A percentile compares a stretch with the other conserved stretches of the same genome.
These are phyloP conservation scores for Ahaetulla prasina DNA, from an alignment of 2,113 vertebrate genomes.

Conservation along the genomic window DNA sequence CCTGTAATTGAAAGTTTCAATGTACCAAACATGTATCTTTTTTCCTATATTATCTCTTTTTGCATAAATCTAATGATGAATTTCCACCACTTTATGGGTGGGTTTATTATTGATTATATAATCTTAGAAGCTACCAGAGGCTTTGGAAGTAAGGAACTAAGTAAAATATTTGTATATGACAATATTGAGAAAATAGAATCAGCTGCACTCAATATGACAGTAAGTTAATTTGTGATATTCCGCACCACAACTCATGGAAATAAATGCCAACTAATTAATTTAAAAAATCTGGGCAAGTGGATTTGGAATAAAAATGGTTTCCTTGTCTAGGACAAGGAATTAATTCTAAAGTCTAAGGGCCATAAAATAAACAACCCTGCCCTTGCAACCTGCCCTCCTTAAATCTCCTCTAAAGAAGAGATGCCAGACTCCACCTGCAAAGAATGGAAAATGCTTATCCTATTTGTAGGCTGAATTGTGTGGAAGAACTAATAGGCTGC, in stretches of 20 bases:
- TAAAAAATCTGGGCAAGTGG: neutral
- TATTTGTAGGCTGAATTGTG: neutral
- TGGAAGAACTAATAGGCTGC: neutral
- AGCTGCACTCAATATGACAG: neutral
- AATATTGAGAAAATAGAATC: neutral
- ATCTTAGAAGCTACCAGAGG: neutral
- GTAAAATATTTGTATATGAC: neutral
- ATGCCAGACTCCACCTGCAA: neutral
- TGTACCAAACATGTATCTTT: neutral
- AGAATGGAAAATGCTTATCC: neutral
- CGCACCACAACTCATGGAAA: neutral
- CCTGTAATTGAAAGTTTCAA: neutral
- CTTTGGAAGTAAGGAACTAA: neutral
- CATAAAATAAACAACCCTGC: neutral
- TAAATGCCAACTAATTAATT: neutral
- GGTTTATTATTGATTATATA: neutral
- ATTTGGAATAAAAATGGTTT: neutral
- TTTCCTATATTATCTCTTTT: neutral
- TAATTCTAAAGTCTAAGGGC: neutral
- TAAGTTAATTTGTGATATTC: neutral
- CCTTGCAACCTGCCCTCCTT: neutral
- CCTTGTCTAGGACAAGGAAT: neutral
- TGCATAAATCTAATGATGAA: neutral
- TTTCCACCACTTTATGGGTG: neutral
- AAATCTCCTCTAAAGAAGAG: neutral